These are phyloP conservation scores for Seira sanloemensis DNA, from an alignment of 2,888 invertebrate species.

Conservation along the genomic window DNA sequence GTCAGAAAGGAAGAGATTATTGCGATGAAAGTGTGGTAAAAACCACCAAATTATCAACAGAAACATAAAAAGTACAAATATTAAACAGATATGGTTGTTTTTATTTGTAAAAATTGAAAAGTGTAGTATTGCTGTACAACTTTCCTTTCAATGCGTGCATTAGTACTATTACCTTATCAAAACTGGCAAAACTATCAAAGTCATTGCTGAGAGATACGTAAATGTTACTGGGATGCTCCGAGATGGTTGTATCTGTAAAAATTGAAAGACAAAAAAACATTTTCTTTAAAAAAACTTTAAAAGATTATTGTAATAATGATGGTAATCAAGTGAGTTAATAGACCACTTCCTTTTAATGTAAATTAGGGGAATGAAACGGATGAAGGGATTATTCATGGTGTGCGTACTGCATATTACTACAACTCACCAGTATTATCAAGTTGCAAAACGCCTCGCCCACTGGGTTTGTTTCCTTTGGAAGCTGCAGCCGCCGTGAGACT, in stretches of 20 bases:
- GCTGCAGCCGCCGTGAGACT: conserved; percentile 63
- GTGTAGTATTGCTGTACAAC: too few relatives aligned
- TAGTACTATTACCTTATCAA: conserved; percentile 65
- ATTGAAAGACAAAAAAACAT: conserved; percentile 4
- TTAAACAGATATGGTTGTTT: too few relatives aligned
- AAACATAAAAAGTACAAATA: too few relatives aligned
- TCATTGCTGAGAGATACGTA: conserved; percentile 65
- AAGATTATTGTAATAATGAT: conserved; percentile 14
- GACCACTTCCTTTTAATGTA: conserved; percentile 43
- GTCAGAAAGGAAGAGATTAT: background rate
- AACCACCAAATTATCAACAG: too few relatives aligned
- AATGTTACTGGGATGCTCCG: conserved; percentile 59
- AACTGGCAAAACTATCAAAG: conserved; percentile 65
- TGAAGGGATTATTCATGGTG: too few relatives aligned
- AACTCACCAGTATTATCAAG: conserved; percentile 42
- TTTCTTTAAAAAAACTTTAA: conserved; percentile 3
- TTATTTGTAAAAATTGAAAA: too few relatives aligned
- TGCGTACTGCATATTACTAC: too few relatives aligned
- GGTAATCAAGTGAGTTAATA: conserved; percentile 42
- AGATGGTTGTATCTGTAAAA: conserved; percentile 48
- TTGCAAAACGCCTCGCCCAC: conserved; percentile 41
- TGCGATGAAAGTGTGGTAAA: too few relatives aligned
- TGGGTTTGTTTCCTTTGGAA: conserved; percentile 30
- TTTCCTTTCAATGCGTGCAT: background rate
- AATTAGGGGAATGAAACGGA: too few relatives aligned